Conservation (phyloP, 1,140 invertebrate genomes). For the Akabosia matsudoensis region DNA sequence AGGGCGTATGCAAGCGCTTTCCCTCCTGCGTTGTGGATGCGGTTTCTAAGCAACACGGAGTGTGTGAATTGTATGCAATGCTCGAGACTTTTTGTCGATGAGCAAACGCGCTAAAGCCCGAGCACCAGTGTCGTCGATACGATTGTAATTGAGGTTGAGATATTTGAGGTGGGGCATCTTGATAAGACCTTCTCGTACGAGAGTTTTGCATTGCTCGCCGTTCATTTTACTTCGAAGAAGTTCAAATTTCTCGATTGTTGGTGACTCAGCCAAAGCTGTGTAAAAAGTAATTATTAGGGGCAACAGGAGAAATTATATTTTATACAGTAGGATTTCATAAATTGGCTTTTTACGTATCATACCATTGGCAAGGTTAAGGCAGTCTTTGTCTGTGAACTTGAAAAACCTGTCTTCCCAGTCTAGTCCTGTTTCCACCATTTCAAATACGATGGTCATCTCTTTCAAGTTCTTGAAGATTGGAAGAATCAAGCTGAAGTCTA, state of each 20-base stretch:
- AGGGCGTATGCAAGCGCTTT: slow-evolving; percentile 42
- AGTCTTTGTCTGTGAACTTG: slow-evolving; percentile 39
- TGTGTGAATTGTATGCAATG: slow-evolving; percentile 37
- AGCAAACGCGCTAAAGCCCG: slow-evolving; percentile 40
- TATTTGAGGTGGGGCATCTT: slow-evolving; percentile 39
- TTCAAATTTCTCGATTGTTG: slow-evolving; percentile 36
- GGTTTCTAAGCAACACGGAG: slow-evolving; percentile 30
- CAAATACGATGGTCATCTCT: slow-evolving; percentile 35
- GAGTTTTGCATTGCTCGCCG: slow-evolving; percentile 37
- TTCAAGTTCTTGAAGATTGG: slow-evolving; percentile 23
- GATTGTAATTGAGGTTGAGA: slow-evolving; percentile 43
- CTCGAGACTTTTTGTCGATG: slow-evolving; percentile 23
- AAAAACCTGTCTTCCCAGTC: slow-evolving; percentile 35
- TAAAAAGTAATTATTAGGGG: not conserved
- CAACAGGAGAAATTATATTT: not conserved
- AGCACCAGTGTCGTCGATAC: slow-evolving; percentile 27
- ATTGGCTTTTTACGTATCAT: not conserved
- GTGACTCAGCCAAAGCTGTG: slow-evolving; percentile 12
- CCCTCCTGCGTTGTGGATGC: slow-evolving; percentile 38
- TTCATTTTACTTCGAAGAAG: slow-evolving; percentile 38
- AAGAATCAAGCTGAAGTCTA: slow-evolving; percentile 37
- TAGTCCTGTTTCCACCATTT: slow-evolving; percentile 35
- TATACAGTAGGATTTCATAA: not conserved
- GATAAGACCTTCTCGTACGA: slow-evolving; percentile 39
- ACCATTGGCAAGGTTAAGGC: slow-evolving; percentile 37